These are phyloP conservation scores for Drosophila persimilis DNA, from an alignment of 1,140 invertebrate genomes.

Conservation along the genomic window DNA sequence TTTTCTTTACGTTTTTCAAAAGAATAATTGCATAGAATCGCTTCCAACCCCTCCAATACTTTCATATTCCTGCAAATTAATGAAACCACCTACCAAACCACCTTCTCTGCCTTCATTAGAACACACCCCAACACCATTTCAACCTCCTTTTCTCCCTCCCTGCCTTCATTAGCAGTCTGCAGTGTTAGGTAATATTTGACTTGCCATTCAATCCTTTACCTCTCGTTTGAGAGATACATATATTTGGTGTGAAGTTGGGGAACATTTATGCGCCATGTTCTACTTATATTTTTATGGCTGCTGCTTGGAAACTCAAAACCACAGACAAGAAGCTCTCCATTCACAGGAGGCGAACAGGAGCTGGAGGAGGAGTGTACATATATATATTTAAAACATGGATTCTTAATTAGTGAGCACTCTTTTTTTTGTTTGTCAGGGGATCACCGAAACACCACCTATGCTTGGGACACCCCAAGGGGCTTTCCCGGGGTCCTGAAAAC, in stretches of 20 bases:
- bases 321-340: slow-evolving; percentile 33
- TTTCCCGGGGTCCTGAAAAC: slow-evolving; percentile 51
- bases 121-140: not conserved
- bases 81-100: too few relatives aligned
- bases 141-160: too few relatives aligned
- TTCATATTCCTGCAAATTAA: too few relatives aligned
- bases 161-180: slow-evolving; percentile 7
- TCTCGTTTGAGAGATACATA: slow-evolving; percentile 9
- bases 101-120: too few relatives aligned
- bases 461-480: slow-evolving; percentile 52
- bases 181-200: slow-evolving; percentile 23
- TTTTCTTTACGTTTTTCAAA: too few relatives aligned
- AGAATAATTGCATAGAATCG: too few relatives aligned
- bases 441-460: slow-evolving; percentile 33
- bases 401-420: slow-evolving; percentile 81
- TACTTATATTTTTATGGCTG: slow-evolving; percentile 81
- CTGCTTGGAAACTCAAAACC: slow-evolving; percentile 63
- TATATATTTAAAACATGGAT: slow-evolving; percentile 81
- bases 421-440: slow-evolving; percentile 55
- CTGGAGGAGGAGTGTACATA: slow-evolving; percentile 45
- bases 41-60: too few relatives aligned
- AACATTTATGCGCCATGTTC: slow-evolving; percentile 79
- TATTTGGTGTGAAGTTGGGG: slow-evolving; percentile 19
- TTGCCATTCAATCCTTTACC: slow-evolving; percentile 42
- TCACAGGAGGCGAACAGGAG: slow-evolving; percentile 12